phyloP scores from a whole-genome alignment of 2,888 invertebrate species.

The Thereva unica region DNA sequence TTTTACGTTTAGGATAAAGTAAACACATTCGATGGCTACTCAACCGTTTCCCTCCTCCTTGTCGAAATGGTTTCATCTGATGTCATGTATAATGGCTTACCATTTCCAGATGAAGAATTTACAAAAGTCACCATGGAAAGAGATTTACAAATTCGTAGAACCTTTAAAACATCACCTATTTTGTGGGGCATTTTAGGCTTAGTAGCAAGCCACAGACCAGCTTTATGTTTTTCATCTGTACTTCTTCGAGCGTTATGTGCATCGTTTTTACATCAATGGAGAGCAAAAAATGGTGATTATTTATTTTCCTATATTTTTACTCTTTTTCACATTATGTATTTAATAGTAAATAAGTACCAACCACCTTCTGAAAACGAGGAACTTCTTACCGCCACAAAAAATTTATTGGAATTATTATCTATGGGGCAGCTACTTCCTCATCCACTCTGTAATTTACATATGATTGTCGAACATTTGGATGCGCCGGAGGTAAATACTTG shows the following conservation, averaged over 20 bases:
- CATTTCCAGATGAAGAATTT: slow-evolving; percentile 97
- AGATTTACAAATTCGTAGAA: slow-evolving; percentile 83
- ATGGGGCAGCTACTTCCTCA: slow-evolving; percentile 84
- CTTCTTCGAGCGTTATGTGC: slow-evolving; percentile 76
- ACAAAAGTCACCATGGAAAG: slow-evolving; percentile 91
- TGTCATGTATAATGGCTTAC: slow-evolving; percentile 95
- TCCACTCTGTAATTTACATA: slow-evolving; percentile 76
- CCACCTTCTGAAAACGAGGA: slow-evolving; percentile 50
- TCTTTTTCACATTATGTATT: slow-evolving; percentile 6
- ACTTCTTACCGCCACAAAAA: slow-evolving; percentile 61
- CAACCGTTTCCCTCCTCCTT: slow-evolving; percentile 78
- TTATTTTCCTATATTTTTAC: neutral
- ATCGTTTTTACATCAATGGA: slow-evolving; percentile 76
- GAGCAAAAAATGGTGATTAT: slow-evolving; percentile 61
- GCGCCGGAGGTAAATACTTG: slow-evolving; percentile 63
- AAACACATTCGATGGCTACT: slow-evolving; percentile 72
- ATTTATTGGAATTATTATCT: slow-evolving; percentile 78
- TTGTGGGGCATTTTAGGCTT: slow-evolving; percentile 79
- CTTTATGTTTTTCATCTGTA: slow-evolving; percentile 78
- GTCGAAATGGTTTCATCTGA: slow-evolving; percentile 92
- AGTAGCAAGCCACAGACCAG: slow-evolving; percentile 71
- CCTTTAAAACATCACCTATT: slow-evolving; percentile 77
- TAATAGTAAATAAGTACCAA: slow-evolving; percentile 54
- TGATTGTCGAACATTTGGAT: slow-evolving; percentile 74
- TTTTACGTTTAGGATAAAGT: slow-evolving; percentile 59